Percentiles rank a stretch among this genome's conserved stretches.
Evolutionary conservation across 2,113 vertebrate species (phyloP).

Genomic region (Pagrus major): DNA sequence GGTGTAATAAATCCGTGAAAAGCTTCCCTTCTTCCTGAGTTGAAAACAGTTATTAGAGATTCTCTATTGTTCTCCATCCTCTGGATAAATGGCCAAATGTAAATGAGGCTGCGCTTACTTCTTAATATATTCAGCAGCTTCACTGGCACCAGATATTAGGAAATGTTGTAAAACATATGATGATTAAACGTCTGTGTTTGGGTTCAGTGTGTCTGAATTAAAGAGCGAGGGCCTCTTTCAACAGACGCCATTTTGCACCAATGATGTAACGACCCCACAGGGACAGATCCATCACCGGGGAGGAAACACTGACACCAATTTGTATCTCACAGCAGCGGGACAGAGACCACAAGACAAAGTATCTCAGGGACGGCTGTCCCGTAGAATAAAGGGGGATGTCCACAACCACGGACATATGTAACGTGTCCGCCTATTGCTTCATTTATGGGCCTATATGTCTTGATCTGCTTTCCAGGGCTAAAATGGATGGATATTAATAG

Average conservation of each 20-base stretch:
- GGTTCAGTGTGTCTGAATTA: not conserved
- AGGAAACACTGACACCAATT: conserved; percentile 2
- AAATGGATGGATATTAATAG: too few relatives aligned
- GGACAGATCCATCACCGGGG: conserved; percentile 16
- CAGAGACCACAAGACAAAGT: not conserved
- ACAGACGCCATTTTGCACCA: not conserved
- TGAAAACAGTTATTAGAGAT: not conserved
- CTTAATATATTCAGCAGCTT: not conserved
- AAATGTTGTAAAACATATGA: not conserved
- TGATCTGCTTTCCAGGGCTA: too few relatives aligned
- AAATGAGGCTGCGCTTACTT: not conserved
- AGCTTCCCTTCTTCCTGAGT: not conserved
- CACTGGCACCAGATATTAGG: not conserved
- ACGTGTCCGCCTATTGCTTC: not conserved
- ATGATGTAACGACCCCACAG: conserved; percentile 13
- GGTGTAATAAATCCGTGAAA: not conserved
- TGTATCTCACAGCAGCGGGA: not conserved
- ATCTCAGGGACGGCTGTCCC: not conserved
- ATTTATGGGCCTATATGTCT: not conserved
- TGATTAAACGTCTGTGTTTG: not conserved
- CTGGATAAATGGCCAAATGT: not conserved
- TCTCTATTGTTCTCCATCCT: not conserved
- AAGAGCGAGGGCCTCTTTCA: not conserved
- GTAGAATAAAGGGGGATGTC: not conserved
- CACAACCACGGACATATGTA: not conserved